Evolutionary conservation across 2,113 vertebrate species (phyloP), one percentile per base, ranked within the genome.

Genomic region (Microcebus jonahi): DNA sequence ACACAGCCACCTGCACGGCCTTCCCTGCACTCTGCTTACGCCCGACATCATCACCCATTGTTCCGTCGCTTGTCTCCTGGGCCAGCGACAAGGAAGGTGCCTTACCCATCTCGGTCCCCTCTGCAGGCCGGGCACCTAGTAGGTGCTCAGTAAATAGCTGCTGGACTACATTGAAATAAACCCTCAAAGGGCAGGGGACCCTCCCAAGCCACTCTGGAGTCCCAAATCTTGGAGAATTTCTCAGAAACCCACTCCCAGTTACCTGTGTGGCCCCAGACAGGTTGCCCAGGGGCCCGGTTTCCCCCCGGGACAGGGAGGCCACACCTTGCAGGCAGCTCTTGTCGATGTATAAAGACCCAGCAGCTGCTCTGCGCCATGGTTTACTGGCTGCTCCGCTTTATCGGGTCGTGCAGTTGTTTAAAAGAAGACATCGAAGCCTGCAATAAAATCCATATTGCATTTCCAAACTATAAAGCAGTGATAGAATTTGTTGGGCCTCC

Each of bases 371-470:
- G 6, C 65, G 4, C 2, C 2, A 3, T 21, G 36, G 53, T 36
- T 97, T 93, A 88, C 96, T 83, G 84, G 77, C 92, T 90, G 96
- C 96, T 83, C 55, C 25, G 31, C 97, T 98, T 97, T 94, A 92
- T 92, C 50, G 3, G 70, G 88, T 95, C 39, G 93, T 63, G 25
- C 86, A 17, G 95, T 98, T 97, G 71, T 98, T 90, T 97, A 96
- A 97, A 95, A 70, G 70, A 86, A 95, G 94, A 73, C 63, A 88
- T 59, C 39, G 3, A 27, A 29, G 39, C 27, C 88, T 45, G 36
- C 42, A 81, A 92, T 98, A 97, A 98, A 97, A 97, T 97, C 97
- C 97, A 92, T 91, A 96, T 97, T 73, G 79, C 79, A 75, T 90
- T 89, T 97, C 45, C 18, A 84, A 95, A 92, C 90, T 97, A 88